Evolutionary conservation across 1,140 invertebrate species (phyloP).

Genomic region (Megalopta genalis): DNA sequence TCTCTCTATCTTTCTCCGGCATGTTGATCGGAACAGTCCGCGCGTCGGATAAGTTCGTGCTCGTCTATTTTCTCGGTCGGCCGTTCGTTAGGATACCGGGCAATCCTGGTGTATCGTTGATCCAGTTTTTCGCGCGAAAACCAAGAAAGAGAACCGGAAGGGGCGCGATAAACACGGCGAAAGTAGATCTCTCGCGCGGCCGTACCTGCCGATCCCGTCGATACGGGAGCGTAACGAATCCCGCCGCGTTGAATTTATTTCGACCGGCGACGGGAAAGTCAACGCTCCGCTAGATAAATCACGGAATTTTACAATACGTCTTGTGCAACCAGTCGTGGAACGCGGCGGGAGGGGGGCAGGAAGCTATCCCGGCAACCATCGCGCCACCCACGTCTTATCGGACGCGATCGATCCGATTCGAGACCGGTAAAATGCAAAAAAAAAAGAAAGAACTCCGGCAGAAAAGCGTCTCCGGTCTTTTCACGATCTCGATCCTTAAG

Average conservation of each 20-base stretch:
- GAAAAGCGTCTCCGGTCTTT: neutral
- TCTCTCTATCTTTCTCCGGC: too few species aligned
- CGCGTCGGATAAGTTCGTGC: slow-evolving; percentile 20
- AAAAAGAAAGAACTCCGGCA: neutral
- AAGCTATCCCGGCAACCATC: neutral
- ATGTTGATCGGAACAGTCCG: neutral
- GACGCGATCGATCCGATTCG: neutral
- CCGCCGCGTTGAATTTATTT: slow-evolving; percentile 26
- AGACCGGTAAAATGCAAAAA: neutral
- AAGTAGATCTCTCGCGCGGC: slow-evolving; percentile 25
- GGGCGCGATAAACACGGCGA: slow-evolving; percentile 22
- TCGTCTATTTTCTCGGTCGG: slow-evolving; percentile 14
- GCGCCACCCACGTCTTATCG: neutral
- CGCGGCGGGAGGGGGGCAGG: neutral
- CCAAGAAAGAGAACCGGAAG: neutral
- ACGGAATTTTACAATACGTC: slow-evolving; percentile 26
- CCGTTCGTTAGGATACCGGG: slow-evolving; percentile 17
- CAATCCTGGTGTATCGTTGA: slow-evolving; percentile 2
- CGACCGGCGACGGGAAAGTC: slow-evolving; percentile 18
- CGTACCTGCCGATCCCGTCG: slow-evolving; percentile 19
- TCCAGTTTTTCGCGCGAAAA: slow-evolving; percentile 17
- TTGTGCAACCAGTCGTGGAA: neutral
- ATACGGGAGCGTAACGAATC: slow-evolving; percentile 20
- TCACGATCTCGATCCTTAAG: neutral
- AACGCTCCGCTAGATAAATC: slow-evolving; percentile 19